Percentiles rank a stretch among this genome's conserved stretches.
These are phyloP conservation scores for Mandrillus leucophaeus DNA, from an alignment of 2,113 vertebrate species.

Conservation along the genomic window DNA sequence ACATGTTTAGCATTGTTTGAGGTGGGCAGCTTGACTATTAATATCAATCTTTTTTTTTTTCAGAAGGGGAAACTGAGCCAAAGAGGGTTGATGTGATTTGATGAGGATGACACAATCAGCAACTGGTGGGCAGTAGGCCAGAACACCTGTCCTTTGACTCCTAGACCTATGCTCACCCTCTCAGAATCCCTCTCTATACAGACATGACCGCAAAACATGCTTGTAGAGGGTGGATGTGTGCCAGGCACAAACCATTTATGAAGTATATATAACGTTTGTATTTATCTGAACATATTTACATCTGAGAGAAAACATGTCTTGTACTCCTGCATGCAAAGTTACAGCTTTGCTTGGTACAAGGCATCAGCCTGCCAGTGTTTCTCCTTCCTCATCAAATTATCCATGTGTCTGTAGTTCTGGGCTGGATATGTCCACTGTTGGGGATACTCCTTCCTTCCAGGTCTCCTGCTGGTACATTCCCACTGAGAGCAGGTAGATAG, in stretches of 20 bases:
- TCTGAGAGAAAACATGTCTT: background rate
- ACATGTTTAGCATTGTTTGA: background rate
- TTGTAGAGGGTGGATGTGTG: background rate
- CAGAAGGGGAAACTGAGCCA: background rate
- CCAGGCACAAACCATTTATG: background rate
- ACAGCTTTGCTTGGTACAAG: background rate
- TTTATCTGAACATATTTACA: background rate
- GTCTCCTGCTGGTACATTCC: background rate
- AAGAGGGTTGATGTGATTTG: background rate
- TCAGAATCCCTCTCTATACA: background rate
- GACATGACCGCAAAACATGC: background rate
- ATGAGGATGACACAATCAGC: background rate
- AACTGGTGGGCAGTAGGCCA: background rate
- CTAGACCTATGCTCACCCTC: background rate
- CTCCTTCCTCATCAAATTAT: constrained; percentile 20
- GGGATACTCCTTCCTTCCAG: background rate
- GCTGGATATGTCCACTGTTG: background rate
- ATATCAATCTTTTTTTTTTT: background rate
- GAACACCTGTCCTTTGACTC: background rate
- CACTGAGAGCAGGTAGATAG: background rate
- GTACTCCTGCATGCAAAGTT: background rate
- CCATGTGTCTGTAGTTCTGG: background rate
- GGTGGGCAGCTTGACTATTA: background rate
- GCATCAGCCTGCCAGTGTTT: background rate
- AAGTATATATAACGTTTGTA: background rate